Evolutionary conservation across 1,140 invertebrate genomes (phyloP).

Genomic region (Druon quercuslanigerum): DNA sequence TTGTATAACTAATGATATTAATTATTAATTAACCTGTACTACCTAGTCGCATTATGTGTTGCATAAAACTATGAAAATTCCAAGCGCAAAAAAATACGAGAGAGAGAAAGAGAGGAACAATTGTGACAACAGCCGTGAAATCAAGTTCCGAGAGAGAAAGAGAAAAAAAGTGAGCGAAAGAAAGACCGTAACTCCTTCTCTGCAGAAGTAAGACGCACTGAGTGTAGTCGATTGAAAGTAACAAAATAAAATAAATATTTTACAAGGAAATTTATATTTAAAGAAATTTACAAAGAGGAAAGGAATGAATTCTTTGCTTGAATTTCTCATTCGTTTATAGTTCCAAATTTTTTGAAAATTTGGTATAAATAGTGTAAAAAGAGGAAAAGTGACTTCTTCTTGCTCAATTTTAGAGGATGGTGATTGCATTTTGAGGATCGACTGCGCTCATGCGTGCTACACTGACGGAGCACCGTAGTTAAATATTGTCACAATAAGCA

Average conservation of each 20-base stretch:
- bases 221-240: slow-evolving; percentile 31
- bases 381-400: neutral
- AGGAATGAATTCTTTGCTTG: no score
- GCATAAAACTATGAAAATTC: slow-evolving; percentile 66
- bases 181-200: slow-evolving; percentile 37
- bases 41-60: slow-evolving; percentile 77
- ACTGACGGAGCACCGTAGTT: slow-evolving; percentile 60
- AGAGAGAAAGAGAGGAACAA: slow-evolving; percentile 44
- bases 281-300: neutral
- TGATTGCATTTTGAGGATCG: neutral
- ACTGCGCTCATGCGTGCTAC: slow-evolving; percentile 47
- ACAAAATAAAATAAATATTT: neutral
- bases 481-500: slow-evolving; percentile 60
- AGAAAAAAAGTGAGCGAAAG: slow-evolving; percentile 41
- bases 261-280: neutral
- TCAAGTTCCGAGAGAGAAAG: slow-evolving; percentile 40
- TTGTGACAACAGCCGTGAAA: slow-evolving; percentile 45
- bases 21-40: slow-evolving; percentile 76
- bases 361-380: neutral
- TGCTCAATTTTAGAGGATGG: neutral
- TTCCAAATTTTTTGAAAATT: neutral
- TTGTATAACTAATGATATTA: slow-evolving; percentile 76
- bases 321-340: no score
- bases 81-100: slow-evolving; percentile 53
- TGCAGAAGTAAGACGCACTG: slow-evolving; percentile 14